These are phyloP conservation scores for Chloroceryle aenea DNA, from an alignment of 2,113 vertebrate species.

Conservation along the genomic window DNA sequence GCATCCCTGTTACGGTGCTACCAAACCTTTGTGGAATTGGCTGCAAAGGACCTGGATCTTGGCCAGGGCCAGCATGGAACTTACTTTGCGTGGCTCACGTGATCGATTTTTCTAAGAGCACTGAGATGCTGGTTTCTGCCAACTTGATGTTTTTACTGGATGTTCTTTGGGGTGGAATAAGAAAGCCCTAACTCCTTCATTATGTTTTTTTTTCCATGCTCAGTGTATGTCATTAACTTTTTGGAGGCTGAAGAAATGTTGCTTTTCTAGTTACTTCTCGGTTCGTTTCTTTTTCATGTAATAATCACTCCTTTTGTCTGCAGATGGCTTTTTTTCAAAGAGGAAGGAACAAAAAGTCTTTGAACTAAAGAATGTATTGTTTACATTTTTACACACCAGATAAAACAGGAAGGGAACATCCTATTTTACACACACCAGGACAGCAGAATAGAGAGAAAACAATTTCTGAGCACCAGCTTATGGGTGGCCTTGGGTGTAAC, in stretches of 20 bases:
- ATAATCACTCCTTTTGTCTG: background rate
- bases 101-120: background rate
- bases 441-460: background rate
- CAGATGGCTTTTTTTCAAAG: background rate
- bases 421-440: background rate
- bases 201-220: background rate
- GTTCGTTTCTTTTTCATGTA: background rate
- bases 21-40: fast-evolving
- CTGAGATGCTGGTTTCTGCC: background rate
- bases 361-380: background rate
- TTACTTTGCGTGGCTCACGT: background rate
- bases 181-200: background rate
- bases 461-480: background rate
- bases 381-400: background rate
- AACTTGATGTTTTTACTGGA: background rate
- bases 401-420: background rate
- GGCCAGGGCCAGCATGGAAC: background rate
- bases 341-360: background rate
- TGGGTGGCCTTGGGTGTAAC: background rate
- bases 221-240: background rate
- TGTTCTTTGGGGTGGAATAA: background rate
- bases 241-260: background rate
- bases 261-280: background rate
- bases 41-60: background rate
- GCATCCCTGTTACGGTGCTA: background rate